Conservation (phyloP, 1,140 invertebrate genomes). For the Lepidurus arcticus region DNA sequence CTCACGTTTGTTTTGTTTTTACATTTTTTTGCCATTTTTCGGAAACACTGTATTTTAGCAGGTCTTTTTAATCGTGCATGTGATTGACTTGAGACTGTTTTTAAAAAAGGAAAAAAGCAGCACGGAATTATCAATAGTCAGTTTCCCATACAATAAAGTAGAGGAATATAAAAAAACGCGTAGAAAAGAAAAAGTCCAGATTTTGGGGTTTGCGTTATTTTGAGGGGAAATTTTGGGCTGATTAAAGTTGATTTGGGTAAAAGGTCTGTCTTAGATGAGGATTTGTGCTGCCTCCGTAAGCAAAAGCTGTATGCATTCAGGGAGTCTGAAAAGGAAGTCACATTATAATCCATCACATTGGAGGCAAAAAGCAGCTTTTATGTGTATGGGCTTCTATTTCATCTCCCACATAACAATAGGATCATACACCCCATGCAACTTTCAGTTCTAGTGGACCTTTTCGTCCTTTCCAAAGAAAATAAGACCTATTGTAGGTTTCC, state of each 20-base stretch:
- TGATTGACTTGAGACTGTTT: no score
- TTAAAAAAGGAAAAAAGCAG: no score
- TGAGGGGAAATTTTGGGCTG: neutral
- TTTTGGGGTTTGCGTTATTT: neutral
- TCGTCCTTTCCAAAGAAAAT: neutral
- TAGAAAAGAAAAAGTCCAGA: neutral
- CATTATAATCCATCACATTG: conserved; percentile 13
- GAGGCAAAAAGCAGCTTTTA: neutral
- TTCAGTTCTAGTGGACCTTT: neutral
- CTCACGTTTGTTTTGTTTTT: no score
- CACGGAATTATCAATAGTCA: no score
- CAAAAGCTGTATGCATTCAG: neutral
- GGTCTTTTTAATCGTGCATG: no score
- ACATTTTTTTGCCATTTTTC: no score
- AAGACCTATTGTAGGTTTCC: neutral
- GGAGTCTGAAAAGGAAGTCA: neutral
- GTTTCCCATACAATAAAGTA: no score
- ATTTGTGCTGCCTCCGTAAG: conserved; percentile 21
- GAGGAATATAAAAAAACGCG: no score
- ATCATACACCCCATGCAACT: neutral
- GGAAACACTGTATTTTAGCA: no score
- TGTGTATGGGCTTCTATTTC: conserved; percentile 3
- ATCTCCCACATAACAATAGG: conserved; percentile 5
- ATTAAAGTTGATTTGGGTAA: neutral
- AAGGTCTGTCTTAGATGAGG: conserved; percentile 5